phyloP scores from a whole-genome alignment of 2,113 vertebrate species.

The Ailurus styani region DNA sequence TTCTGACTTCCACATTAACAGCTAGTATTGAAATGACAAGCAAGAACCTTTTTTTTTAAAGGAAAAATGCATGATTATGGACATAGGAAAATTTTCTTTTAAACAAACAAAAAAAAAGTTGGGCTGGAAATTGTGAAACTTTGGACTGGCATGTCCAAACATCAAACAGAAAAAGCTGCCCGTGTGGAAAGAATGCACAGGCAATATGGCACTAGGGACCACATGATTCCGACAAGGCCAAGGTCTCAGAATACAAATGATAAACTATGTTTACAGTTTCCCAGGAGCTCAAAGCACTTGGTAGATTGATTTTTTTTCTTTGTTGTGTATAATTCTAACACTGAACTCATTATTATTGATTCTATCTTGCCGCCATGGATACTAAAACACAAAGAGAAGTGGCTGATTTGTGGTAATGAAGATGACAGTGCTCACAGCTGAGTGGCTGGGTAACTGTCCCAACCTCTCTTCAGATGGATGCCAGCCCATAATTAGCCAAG shows the following conservation, averaged over 20 bases:
- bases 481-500: neutral
- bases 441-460: neutral
- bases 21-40: neutral
- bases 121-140: neutral
- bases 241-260: neutral
- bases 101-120: neutral
- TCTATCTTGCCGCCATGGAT: neutral
- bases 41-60: neutral
- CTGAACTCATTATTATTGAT: conserved; percentile 29
- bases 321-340: neutral
- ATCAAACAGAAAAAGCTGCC: neutral
- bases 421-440: neutral
- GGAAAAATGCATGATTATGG: neutral
- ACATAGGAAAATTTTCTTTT: neutral
- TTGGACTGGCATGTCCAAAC: neutral
- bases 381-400: conserved; percentile 1
- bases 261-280: neutral
- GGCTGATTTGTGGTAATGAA: neutral
- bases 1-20: conserved; percentile 1
- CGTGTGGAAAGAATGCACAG: neutral
- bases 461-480: neutral
- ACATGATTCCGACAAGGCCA: neutral
- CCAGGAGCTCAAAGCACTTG: neutral
- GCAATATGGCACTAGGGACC: neutral
- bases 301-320: neutral